Percentiles rank a stretch among this genome's conserved stretches.
Conservation (phyloP, 2,113 vertebrate genomes). For the Upupa epops region DNA sequence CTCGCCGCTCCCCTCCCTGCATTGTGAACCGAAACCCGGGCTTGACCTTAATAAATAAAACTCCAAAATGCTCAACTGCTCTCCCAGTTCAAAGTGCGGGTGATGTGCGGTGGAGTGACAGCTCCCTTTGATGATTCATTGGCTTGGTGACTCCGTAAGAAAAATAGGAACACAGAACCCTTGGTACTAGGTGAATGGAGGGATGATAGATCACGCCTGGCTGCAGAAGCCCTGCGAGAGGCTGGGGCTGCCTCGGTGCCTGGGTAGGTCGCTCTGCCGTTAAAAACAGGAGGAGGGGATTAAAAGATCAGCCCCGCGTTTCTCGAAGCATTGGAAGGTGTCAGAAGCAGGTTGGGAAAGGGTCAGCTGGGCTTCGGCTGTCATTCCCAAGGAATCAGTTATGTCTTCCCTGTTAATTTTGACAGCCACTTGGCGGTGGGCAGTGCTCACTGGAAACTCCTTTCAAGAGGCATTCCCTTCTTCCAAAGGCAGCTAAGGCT, state of each 20-base stretch:
- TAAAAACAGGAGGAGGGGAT: background rate
- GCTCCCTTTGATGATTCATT: slow-evolving; percentile 19
- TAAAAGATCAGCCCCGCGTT: slow-evolving; percentile 17
- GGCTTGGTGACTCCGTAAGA: slow-evolving; percentile 1
- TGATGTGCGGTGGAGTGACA: background rate
- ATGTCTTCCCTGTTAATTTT: slow-evolving; percentile 19
- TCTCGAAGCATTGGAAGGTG: background rate
- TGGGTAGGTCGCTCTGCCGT: background rate
- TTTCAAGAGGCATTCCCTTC: slow-evolving; percentile 22
- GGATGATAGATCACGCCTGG: background rate
- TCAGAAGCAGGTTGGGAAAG: background rate
- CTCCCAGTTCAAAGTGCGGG: slow-evolving; percentile 35
- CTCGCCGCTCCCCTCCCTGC: slow-evolving; percentile 25
- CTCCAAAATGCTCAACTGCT: background rate
- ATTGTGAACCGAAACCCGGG: slow-evolving; percentile 54
- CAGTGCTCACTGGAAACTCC: slow-evolving; percentile 20
- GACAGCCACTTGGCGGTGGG: background rate
- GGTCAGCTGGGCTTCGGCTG: background rate
- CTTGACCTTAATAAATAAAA: slow-evolving; percentile 63
- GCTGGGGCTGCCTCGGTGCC: background rate
- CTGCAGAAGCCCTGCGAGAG: background rate
- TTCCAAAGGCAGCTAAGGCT: slow-evolving; percentile 42
- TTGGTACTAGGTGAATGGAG: background rate
- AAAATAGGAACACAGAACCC: background rate
- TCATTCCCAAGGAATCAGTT: slow-evolving; percentile 8